Percentiles rank a stretch among this genome's conserved stretches.
These are phyloP conservation scores for Seira musarum DNA, from an alignment of 2,888 invertebrate species.

Conservation along the genomic window DNA sequence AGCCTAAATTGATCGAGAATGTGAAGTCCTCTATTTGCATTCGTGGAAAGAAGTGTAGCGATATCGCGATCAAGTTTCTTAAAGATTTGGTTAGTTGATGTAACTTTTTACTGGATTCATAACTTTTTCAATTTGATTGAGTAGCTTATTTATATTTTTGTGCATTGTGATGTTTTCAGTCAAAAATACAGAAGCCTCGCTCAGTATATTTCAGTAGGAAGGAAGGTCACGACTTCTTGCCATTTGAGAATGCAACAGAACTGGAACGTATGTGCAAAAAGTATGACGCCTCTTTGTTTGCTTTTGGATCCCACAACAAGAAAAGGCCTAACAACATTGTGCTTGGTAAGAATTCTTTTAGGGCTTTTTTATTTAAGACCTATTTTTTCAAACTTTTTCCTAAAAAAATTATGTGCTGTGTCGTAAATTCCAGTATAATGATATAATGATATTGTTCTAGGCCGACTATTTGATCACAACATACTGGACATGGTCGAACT, in stretches of 20 bases:
- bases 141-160: conserved; percentile 7
- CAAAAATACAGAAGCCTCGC: conserved; percentile 89
- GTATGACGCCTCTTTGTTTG: conserved; percentile 90
- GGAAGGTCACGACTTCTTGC: conserved; percentile 83
- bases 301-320: conserved; percentile 93
- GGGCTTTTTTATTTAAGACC: no score
- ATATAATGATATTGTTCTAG: conserved; percentile 72
- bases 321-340: conserved; percentile 95
- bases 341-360: conserved; percentile 80
- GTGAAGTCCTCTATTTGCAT: conserved; percentile 88
- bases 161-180: conserved; percentile 72
- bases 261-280: conserved; percentile 83
- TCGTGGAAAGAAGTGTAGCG: conserved; percentile 86
- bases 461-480: conserved; percentile 89
- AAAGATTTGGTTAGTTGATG: conserved; percentile 82
- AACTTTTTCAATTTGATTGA: conserved; percentile 8
- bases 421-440: no score
- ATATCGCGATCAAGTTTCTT: conserved; percentile 80
- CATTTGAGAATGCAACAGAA: conserved; percentile 92
- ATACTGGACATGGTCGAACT: conserved; percentile 97
- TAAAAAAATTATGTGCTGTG: no score
- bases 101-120: neutral
- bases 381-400: no score
- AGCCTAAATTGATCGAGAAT: conserved; percentile 91
- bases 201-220: conserved; percentile 83